Base-by-base conservation (phyloP, 2,113 vertebrate genomes). In the Formicarius rufipectus region DNA sequence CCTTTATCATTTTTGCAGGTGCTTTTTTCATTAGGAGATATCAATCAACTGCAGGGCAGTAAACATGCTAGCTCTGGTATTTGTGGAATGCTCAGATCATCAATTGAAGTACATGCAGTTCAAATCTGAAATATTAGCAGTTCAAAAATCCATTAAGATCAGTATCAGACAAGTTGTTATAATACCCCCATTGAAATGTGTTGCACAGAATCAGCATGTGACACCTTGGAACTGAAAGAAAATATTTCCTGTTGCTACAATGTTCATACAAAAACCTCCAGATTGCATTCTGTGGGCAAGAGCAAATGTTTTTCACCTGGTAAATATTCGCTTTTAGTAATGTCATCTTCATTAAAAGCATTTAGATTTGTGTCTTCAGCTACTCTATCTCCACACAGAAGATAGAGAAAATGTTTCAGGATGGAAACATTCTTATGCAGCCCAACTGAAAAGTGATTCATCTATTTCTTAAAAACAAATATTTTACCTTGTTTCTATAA, bases 101-200 rank as follows among this genome's bases (percentile, higher is more conserved):
- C 94, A 84, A 74, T 44, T 96, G 95, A 90, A 95, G 85, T 78
- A 84, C 80, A 84, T 3, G n/a, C 59, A 92, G 96, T 96, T 97
- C 91, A 95, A 78, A 89, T 90, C 93, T 91, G 88, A 95, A 92
- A 97, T 97, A 96, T 94, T 95, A 96, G 96, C 80, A 90, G 94
- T 95, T 97, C 95, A 97, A 95, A 97, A 95, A 84, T 81, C 96
- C 95, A 95, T 96, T 96, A 92, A 97, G 93, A 95, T 93, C 89
- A 64, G 62, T 85, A 88, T 93, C 95, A 93, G 87, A 72, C 5
- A 6, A 89, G 81, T 82, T 87, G 84, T 87, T 89, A 47, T 49
- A 96, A 89, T 93, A 76, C 55, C 28, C 37, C 40, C 66, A 83
- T 40, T 84, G 87, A 95, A 93, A 96, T 45, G 59, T 66, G 68